Conservation (phyloP, 2,888 invertebrate genomes). For the Rotaria magnacalcarata region DNA sequence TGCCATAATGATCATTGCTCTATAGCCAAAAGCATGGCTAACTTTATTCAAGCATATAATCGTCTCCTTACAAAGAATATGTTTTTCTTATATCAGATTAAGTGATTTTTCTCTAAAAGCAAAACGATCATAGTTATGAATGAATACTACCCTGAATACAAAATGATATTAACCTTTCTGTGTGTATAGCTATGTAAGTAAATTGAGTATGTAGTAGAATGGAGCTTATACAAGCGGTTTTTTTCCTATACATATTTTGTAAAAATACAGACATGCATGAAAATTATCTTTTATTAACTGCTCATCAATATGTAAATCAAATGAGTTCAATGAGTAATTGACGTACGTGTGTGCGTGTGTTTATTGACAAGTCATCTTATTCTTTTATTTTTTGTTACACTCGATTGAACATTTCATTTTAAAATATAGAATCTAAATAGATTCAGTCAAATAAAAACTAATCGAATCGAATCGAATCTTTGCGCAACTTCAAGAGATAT, state of each 20-base stretch:
- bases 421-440: too few relatives aligned
- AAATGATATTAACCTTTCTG: neutral
- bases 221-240: too few relatives aligned
- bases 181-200: too few relatives aligned
- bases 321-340: neutral
- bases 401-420: neutral
- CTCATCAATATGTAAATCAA: neutral
- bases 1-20: neutral
- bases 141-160: neutral
- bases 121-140: neutral
- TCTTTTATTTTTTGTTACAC: neutral
- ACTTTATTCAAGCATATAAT: neutral
- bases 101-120: neutral
- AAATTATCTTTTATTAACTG: too few relatives aligned
- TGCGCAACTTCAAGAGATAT: neutral
- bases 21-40: neutral
- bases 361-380: neutral
- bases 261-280: too few relatives aligned
- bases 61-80: neutral
- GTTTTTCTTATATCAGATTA: constrained; percentile 16
- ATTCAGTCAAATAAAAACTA: too few relatives aligned
- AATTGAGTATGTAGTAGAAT: too few relatives aligned
- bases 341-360: neutral
- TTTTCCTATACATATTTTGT: too few relatives aligned
- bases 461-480: neutral